Percentiles rank a stretch among this genome's conserved stretches.
phyloP scores from a whole-genome alignment of 2,113 vertebrate species.

The Platycercus adscitus region DNA sequence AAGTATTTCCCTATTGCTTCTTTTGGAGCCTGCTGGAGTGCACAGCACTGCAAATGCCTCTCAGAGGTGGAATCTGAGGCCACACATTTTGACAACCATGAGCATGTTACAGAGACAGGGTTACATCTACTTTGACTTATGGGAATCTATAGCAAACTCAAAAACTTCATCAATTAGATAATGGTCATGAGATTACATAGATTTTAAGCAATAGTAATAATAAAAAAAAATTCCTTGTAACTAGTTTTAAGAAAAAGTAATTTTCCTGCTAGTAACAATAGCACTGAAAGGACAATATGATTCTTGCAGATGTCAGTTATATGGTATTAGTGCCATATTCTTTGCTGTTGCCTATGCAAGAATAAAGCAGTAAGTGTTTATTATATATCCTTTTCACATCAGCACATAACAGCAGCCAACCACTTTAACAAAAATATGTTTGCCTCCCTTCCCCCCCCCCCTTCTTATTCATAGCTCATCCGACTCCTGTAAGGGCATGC shows the following conservation, averaged over 20 bases:
- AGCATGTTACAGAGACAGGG: not conserved
- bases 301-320: constrained; percentile 3
- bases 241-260: not conserved
- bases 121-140: not conserved
- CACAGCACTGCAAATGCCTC: not conserved
- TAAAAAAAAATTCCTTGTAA: not conserved
- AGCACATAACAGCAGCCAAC: constrained; percentile 63
- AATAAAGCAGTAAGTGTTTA: constrained; percentile 61
- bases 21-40: not conserved
- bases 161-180: not conserved
- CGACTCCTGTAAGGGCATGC: constrained; percentile 85
- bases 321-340: not conserved
- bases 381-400: constrained; percentile 44
- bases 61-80: not conserved
- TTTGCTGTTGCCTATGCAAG: not conserved
- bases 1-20: not conserved
- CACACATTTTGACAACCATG: not conserved
- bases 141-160: not conserved
- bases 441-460: constrained; percentile 42
- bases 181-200: not conserved
- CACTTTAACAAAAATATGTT: constrained; percentile 70
- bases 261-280: not conserved
- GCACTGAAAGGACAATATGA: not conserved
- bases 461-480: constrained; percentile 73
- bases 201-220: constrained; percentile 14